Base-by-base conservation (phyloP, 2,888 invertebrate genomes). In the Pharmacophagus antenor region DNA sequence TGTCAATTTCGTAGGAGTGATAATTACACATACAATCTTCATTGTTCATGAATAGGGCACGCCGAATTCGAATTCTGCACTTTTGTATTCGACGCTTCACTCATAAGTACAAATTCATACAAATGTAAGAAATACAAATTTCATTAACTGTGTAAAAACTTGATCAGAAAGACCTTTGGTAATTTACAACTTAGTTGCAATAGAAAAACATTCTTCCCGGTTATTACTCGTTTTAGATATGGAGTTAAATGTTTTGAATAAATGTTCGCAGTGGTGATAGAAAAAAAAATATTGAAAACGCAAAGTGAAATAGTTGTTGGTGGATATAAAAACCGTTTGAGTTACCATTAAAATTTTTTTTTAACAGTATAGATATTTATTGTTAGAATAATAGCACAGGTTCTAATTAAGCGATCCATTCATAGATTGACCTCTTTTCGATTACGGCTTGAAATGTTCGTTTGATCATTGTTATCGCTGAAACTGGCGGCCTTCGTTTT, bases 401-500 rank as follows among this genome's bases (percentile, higher is more conserved):
- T 59, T 49, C 59, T 59, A 55, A 55, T 59, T 55, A 59, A 59
- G 50, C 50, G 49, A 44, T 49, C 53, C 54, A 59, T 44, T 49
- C 44, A 54, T 21, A 22, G 49, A 59, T 31, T 54, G 59, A 47
- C 59, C 54, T 59, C 59, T 50, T 50, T 59, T 22, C 44, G 18
- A 55, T 59, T 41, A 53, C 37, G 42, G 15, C 12, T 27, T 15
- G 50, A 42, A 48, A 23, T 20, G 49, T 59, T 55, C 47, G 20
- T 48, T 58, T 58, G 58, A 54, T 53, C 27, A 53, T 53, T 58
- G 37, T 47, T 58, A 48, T 48, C 41, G 25, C 10, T 25, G 48
- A 21, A 53, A 21, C n/a, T 21, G 12, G 21, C 20, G 8, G 37
- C 23, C 25, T 23, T 47, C n/a, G 44, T 46, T 23, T 46, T n/a